These are phyloP conservation scores for Aporophyla nigra DNA, from an alignment of 2,888 invertebrate genomes.

Conservation along the genomic window DNA sequence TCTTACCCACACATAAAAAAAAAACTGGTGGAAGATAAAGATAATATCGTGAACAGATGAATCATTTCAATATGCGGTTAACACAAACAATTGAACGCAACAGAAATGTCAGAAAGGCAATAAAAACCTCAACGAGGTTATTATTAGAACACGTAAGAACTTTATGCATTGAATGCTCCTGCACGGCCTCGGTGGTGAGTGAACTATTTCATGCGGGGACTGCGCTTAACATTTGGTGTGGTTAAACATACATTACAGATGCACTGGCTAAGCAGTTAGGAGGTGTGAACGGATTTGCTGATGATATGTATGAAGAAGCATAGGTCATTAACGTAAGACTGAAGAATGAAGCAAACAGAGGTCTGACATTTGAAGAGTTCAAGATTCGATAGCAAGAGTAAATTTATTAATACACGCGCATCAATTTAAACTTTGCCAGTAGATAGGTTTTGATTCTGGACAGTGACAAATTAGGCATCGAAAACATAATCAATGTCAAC, in stretches of 20 bases:
- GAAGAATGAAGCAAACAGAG: background rate
- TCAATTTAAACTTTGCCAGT: background rate
- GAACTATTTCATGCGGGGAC: conserved; percentile 52
- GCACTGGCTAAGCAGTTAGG: conserved; percentile 30
- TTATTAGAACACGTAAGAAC: conserved; percentile 46
- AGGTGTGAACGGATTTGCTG: conserved; percentile 31
- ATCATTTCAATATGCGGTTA: conserved; percentile 40
- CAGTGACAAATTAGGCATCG: background rate
- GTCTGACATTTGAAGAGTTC: background rate
- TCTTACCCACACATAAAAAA: background rate
- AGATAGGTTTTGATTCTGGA: no score
- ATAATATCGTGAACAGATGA: conserved; percentile 20
- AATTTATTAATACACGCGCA: no score
- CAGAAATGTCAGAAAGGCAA: conserved; percentile 47
- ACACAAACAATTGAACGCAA: conserved; percentile 34
- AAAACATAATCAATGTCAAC: background rate
- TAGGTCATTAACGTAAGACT: conserved; percentile 9
- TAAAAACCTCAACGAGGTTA: conserved; percentile 56
- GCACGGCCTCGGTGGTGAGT: conserved; percentile 37
- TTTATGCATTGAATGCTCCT: conserved; percentile 38
- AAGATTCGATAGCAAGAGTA: background rate
- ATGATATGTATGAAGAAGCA: conserved; percentile 24
- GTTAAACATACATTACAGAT: conserved; percentile 50
- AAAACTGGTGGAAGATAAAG: background rate
- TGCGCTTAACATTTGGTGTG: conserved; percentile 48